A percentile compares a stretch with the other conserved stretches of the same genome.
These are phyloP conservation scores for Heliconius ethilla DNA, from an alignment of 2,888 invertebrate species.

Conservation along the genomic window DNA sequence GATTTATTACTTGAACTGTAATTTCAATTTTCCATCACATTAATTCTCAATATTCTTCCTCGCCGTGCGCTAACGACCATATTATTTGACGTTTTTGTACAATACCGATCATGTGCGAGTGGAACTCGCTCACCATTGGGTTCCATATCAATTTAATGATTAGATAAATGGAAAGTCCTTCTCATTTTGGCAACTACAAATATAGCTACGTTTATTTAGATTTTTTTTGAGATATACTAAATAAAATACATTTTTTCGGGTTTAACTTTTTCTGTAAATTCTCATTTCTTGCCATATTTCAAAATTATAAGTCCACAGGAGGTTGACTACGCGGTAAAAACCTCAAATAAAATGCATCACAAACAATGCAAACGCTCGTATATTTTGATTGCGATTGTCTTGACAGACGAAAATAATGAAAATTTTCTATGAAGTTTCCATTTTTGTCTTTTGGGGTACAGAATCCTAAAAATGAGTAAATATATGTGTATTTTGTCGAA, in stretches of 20 bases:
- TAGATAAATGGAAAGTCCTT: not conserved
- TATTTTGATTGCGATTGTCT: too few species aligned
- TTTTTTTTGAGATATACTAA: not conserved
- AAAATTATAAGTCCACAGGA: not conserved
- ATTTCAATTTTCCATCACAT: slow-evolving; percentile 18
- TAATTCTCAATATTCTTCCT: not conserved
- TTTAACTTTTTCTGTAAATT: not conserved
- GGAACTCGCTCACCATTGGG: too few species aligned
- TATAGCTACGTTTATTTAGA: not conserved
- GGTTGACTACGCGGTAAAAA: too few species aligned
- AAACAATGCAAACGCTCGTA: too few species aligned
- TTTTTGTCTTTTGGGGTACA: too few species aligned
- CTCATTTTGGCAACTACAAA: not conserved
- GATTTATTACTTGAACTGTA: slow-evolving; percentile 14
- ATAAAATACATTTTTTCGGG: not conserved
- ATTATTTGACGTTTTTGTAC: slow-evolving; percentile 3
- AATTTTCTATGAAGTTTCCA: too few species aligned
- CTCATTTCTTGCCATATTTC: not conserved
- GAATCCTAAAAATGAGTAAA: too few species aligned
- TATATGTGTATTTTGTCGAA: not conserved
- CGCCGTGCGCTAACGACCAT: not conserved
- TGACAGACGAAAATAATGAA: too few species aligned
- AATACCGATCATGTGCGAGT: too few species aligned
- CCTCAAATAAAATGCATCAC: too few species aligned
- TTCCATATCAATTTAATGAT: not conserved